Evolutionary conservation across 2,797 vertebrate species (phyloP).

Genomic region (Oreochromis mossambicus): DNA sequence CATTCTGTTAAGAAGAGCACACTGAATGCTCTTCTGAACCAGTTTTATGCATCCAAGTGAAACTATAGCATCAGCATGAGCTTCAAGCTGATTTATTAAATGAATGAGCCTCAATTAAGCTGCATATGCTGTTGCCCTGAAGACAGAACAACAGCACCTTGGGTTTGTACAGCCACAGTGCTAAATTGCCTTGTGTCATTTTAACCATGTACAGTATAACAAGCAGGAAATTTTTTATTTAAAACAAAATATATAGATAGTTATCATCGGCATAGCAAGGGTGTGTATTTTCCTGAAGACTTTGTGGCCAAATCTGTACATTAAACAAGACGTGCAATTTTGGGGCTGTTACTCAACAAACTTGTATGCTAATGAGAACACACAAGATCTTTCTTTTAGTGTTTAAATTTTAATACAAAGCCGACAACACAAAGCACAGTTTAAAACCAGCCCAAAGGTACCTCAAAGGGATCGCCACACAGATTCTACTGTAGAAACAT

Average conservation of each 20-base stretch:
- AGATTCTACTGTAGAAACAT: background rate
- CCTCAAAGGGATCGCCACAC: background rate
- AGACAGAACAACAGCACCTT: background rate
- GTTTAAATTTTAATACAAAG: background rate
- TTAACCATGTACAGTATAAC: rapidly evolving
- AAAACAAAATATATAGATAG: background rate
- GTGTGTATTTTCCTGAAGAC: background rate
- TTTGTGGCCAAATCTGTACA: background rate
- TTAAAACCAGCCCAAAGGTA: background rate
- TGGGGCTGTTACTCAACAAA: background rate
- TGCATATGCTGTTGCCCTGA: background rate
- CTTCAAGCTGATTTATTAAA: background rate
- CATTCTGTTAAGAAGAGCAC: background rate
- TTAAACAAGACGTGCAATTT: background rate
- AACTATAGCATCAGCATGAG: rapidly evolving
- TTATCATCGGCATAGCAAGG: background rate
- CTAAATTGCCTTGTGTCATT: background rate
- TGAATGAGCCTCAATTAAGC: background rate
- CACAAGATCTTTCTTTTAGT: background rate
- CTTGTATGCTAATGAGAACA: background rate
- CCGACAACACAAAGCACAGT: background rate
- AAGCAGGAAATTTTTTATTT: background rate
- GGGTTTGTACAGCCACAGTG: background rate
- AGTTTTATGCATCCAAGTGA: background rate
- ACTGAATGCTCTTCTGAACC: background rate